phyloP scores from a whole-genome alignment of 1,140 invertebrate genomes.

The Bradysia coprophila region DNA sequence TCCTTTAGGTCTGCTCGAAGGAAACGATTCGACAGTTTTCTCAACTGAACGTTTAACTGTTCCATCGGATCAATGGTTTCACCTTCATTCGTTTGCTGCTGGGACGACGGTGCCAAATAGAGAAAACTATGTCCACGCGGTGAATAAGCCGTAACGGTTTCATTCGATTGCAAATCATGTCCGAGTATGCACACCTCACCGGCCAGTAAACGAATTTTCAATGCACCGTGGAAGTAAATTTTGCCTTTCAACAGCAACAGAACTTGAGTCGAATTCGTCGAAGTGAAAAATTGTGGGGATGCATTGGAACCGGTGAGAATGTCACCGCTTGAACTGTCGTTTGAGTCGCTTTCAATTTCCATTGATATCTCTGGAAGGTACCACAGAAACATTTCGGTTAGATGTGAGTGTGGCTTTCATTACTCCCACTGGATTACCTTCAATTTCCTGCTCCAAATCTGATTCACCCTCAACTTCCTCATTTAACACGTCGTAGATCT shows the following conservation, averaged over 20 bases:
- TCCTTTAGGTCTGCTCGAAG: constrained; percentile 9
- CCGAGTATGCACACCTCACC: constrained; percentile 24
- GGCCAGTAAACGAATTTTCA: constrained; percentile 20
- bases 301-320: too few species aligned
- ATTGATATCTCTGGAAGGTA: too few species aligned
- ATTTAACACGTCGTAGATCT: too few species aligned
- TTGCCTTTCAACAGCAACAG: constrained; percentile 6
- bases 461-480: too few species aligned
- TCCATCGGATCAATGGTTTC: too few species aligned
- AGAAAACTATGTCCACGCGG: constrained; percentile 28
- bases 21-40: constrained; percentile 9
- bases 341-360: too few species aligned
- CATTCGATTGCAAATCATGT: constrained; percentile 7
- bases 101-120: constrained; percentile 13
- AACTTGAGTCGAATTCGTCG: constrained; percentile 6
- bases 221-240: constrained; percentile 23
- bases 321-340: too few species aligned
- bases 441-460: too few species aligned
- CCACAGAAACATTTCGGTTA: too few species aligned
- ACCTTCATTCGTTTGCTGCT: not conserved
- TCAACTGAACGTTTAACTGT: constrained; percentile 13
- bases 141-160: constrained; percentile 24
- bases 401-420: too few species aligned
- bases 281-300: constrained; percentile 8
- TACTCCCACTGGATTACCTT: too few species aligned